Evolutionary conservation across 2,797 vertebrate species (phyloP).

Genomic region (Hippocampus kuda): DNA sequence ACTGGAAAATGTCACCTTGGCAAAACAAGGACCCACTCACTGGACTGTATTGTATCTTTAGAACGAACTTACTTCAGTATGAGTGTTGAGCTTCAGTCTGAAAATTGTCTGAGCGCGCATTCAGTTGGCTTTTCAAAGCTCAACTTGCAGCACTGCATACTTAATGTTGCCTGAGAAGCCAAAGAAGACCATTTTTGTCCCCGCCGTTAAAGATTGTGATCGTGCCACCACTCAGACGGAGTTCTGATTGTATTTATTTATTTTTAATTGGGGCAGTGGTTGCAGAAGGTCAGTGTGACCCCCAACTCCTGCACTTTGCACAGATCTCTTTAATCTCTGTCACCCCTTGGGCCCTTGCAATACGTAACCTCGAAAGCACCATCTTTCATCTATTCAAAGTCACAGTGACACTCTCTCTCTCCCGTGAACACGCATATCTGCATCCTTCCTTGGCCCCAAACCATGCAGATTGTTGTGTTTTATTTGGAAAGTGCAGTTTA

Average conservation of each 20-base stretch:
- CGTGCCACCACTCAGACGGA: slow-evolving; percentile 25
- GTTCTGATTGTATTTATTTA: not conserved
- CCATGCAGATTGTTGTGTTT: slow-evolving; percentile 7
- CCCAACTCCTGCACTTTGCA: slow-evolving; percentile 34
- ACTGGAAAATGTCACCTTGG: slow-evolving; percentile 59
- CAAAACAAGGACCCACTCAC: slow-evolving; percentile 57
- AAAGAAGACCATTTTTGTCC: slow-evolving; percentile 52
- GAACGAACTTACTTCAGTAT: not conserved
- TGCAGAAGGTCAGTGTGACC: slow-evolving; percentile 32
- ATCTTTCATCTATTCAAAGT: slow-evolving; percentile 50
- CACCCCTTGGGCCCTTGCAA: slow-evolving; percentile 30
- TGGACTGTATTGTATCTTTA: not conserved
- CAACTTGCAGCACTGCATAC: slow-evolving; percentile 47
- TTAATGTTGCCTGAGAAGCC: slow-evolving; percentile 53
- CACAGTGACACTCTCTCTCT: slow-evolving; percentile 7
- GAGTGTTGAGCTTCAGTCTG: not conserved
- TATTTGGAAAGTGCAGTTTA: slow-evolving; percentile 21
- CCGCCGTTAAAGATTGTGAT: slow-evolving; percentile 36
- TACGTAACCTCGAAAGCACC: slow-evolving; percentile 45
- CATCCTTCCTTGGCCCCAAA: slow-evolving; percentile 16
- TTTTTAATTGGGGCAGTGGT: slow-evolving; percentile 22
- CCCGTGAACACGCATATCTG: slow-evolving; percentile 8
- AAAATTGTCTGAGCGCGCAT: slow-evolving; percentile 17
- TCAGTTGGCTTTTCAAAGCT: slow-evolving; percentile 10
- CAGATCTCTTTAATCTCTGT: slow-evolving; percentile 36